phyloP scores from a whole-genome alignment of 2,797 vertebrate species.

The Acanthis flammea region DNA sequence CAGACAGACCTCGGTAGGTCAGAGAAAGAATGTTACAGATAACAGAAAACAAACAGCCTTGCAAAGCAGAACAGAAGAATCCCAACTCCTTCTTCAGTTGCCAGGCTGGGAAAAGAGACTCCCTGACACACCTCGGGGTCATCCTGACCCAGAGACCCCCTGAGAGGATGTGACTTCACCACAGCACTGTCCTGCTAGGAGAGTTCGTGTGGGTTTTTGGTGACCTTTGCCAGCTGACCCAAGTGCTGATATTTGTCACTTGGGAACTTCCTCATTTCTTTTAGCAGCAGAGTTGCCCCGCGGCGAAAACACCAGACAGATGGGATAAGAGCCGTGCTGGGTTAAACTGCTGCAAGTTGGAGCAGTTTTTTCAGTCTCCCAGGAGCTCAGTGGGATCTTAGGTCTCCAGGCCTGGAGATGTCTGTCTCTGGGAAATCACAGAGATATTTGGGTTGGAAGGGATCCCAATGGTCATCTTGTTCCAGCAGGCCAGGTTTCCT shows the following conservation, averaged over 20 bases:
- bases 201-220: fast-evolving
- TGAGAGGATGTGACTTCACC: not conserved
- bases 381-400: not conserved
- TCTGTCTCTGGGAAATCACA: not conserved
- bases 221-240: not conserved
- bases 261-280: not conserved
- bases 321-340: fast-evolving
- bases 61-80: too few relatives aligned
- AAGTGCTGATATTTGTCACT: not conserved
- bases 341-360: not conserved
- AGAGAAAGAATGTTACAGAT: too few relatives aligned
- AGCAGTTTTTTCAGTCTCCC: not conserved
- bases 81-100: too few relatives aligned
- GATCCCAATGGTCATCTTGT: not conserved
- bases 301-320: not conserved
- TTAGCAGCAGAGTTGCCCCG: not conserved
- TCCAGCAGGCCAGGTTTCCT: not conserved
- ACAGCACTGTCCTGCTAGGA: not conserved
- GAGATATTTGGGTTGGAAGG: not conserved
- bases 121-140: too few relatives aligned
- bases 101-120: too few relatives aligned
- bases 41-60: too few relatives aligned
- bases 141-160: too few relatives aligned
- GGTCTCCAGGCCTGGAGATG: not conserved
- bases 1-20: too few relatives aligned